phyloP scores from a whole-genome alignment of 2,797 vertebrate genomes.

The Siniperca scherzeri region DNA sequence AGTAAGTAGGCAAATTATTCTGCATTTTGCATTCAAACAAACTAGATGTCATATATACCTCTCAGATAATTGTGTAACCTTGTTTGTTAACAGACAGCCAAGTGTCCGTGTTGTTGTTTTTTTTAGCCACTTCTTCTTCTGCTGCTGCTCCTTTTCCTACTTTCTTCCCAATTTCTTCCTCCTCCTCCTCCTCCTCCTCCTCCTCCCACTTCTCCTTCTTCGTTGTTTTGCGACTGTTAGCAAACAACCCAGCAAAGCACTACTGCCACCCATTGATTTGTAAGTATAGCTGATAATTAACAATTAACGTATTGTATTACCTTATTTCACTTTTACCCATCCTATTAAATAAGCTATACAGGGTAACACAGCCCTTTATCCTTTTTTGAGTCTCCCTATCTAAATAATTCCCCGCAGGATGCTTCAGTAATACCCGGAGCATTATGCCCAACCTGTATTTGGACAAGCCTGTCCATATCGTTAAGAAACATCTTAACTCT shows the following conservation, averaged over 20 bases:
- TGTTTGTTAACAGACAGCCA: constrained; percentile 75
- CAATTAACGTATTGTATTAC: not conserved
- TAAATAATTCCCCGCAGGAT: not conserved
- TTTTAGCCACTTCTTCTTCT: constrained; percentile 51
- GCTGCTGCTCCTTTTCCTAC: constrained; percentile 34
- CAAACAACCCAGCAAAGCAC: not conserved
- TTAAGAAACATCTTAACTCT: not conserved
- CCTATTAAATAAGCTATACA: not conserved
- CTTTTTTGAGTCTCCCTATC: not conserved
- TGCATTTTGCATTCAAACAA: constrained; percentile 42
- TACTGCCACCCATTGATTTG: constrained; percentile 59
- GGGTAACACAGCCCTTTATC: accelerated
- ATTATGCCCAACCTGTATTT: not conserved
- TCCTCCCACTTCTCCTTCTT: constrained; percentile 24
- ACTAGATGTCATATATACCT: constrained; percentile 63
- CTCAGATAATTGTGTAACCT: constrained; percentile 66
- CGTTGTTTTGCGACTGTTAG: constrained; percentile 8
- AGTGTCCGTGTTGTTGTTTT: constrained; percentile 59
- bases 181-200: not conserved
- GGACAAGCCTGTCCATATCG: not conserved
- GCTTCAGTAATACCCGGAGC: not conserved
- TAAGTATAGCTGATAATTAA: not conserved
- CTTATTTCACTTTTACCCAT: not conserved
- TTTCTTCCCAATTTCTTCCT: constrained; percentile 39
- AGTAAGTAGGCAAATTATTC: not conserved